Evolutionary conservation across 2,888 invertebrate genomes (phyloP).

Genomic region (Synergus japonicus): DNA sequence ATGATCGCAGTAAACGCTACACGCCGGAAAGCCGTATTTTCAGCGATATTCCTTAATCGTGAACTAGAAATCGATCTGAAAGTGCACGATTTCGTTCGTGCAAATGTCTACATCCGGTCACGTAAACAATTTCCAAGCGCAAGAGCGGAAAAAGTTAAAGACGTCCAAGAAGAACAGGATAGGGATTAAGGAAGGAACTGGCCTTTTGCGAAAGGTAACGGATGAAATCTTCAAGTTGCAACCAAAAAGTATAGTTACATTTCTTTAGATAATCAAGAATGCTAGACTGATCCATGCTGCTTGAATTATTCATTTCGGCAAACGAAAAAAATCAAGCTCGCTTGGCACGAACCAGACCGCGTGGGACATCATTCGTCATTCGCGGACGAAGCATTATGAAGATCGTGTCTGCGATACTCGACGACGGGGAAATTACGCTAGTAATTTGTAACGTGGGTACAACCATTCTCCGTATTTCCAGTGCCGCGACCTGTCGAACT

Average conservation of each 20-base stretch:
- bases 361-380: slow-evolving; percentile 53
- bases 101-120: slow-evolving; percentile 65
- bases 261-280: slow-evolving; percentile 47
- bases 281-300: slow-evolving; percentile 41
- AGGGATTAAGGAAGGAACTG: neutral
- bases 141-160: slow-evolving; percentile 32
- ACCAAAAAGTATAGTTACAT: neutral
- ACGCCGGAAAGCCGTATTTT: neutral
- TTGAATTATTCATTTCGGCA: slow-evolving; percentile 50
- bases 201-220: slow-evolving; percentile 22
- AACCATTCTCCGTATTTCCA: slow-evolving; percentile 41
- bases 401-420: slow-evolving; percentile 55
- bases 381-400: slow-evolving; percentile 54
- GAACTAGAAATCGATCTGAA: slow-evolving; percentile 26
- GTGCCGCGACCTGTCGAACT: slow-evolving; percentile 42
- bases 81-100: slow-evolving; percentile 48
- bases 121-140: slow-evolving; percentile 60
- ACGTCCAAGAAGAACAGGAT: slow-evolving; percentile 23
- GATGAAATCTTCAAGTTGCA: slow-evolving; percentile 43
- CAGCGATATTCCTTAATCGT: slow-evolving; percentile 4
- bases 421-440: slow-evolving; percentile 59
- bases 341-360: slow-evolving; percentile 50
- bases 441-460: slow-evolving; percentile 59
- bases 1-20: neutral
- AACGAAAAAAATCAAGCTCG: slow-evolving; percentile 48